phyloP scores from a whole-genome alignment of 1,140 invertebrate genomes.

The Rhizoglyphus robini region DNA sequence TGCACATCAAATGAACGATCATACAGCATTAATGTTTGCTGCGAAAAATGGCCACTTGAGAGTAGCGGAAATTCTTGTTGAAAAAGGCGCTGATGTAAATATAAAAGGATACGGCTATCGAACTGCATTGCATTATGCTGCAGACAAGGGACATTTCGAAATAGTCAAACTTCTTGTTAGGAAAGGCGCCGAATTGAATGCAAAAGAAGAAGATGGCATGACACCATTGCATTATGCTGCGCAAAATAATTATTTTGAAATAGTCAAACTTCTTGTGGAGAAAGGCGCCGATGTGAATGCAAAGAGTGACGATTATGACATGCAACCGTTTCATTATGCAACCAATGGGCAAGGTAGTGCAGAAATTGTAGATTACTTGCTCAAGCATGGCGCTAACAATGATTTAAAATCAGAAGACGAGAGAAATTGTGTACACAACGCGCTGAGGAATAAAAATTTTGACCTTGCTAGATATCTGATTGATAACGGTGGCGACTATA shows the following conservation, averaged over 20 bases:
- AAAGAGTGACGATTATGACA: too few species aligned
- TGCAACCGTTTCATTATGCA: too few species aligned
- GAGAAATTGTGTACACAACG: too few species aligned
- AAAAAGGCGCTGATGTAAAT: slow-evolving; percentile 87
- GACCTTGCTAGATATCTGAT: too few species aligned
- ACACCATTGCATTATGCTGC: slow-evolving; percentile 95
- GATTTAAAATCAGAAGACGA: too few species aligned
- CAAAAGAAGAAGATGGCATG: slow-evolving; percentile 72
- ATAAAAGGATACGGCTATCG: slow-evolving; percentile 89
- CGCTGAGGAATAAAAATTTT: too few species aligned
- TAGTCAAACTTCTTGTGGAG: slow-evolving; percentile 67
- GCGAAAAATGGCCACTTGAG: slow-evolving; percentile 94
- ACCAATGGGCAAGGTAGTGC: too few species aligned
- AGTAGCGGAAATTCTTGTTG: slow-evolving; percentile 90
- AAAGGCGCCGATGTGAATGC: slow-evolving; percentile 84
- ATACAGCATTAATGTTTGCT: slow-evolving; percentile 88
- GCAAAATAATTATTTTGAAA: slow-evolving; percentile 90
- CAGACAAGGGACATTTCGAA: slow-evolving; percentile 90
- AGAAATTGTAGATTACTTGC: too few species aligned
- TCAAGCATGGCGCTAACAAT: too few species aligned
- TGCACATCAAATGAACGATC: slow-evolving; percentile 93
- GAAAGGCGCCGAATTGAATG: slow-evolving; percentile 72
- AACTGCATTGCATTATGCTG: slow-evolving; percentile 93
- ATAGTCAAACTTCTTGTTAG: slow-evolving; percentile 70
- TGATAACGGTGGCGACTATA: too few species aligned